Evolutionary conservation across 2,888 invertebrate genomes (phyloP), one percentile per base, ranked within the genome.

Genomic region (Drosophila mayaguana): DNA sequence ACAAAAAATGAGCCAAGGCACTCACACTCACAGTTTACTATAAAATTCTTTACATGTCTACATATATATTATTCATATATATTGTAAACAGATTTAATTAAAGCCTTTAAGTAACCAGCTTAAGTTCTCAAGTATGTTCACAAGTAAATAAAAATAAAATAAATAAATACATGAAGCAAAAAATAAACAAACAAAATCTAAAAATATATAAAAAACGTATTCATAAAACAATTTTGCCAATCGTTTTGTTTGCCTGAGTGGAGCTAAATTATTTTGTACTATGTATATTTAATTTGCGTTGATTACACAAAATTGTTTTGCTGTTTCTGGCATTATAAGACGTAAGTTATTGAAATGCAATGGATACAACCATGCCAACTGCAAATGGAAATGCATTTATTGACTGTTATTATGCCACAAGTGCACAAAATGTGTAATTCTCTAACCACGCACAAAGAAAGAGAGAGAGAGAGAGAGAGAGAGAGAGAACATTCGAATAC

Each of bases 381-480:
- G 38, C 40, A 63, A 43, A 43, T 22, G 50, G 28, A 61, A 46
- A 48, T 45, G 16, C 32, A 53, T 20, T 50, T 38, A 50, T 36
- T 34, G 53, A 42, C 54, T 50, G 18, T 32, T 14, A 45, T 62
- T 62, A 22, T 40, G n/a, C 63, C 74, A 59, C 69, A 78, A 57
- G 40, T 63, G 53, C 42, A 46, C 42, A 40, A 20, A 63, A 50
- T 18, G 40, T 43, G 53, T 11, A 32, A 32, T 32, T 32, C n/a
- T 34, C 53, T 16, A 59, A 38, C 45, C 8, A n/a, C 16, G 45
- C 22, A 64, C 9, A 25, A 22, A 53, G 36, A 18, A 8, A 2
- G 4, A 42, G 45, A 45, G 22, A 45, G 20, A 43, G 7, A 12
- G 20, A 43, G 12, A 5, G 43, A 43, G 12, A 1, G 22, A 22